These are phyloP conservation scores for Lepidurus apus DNA, from an alignment of 1,140 invertebrate species.

Conservation along the genomic window DNA sequence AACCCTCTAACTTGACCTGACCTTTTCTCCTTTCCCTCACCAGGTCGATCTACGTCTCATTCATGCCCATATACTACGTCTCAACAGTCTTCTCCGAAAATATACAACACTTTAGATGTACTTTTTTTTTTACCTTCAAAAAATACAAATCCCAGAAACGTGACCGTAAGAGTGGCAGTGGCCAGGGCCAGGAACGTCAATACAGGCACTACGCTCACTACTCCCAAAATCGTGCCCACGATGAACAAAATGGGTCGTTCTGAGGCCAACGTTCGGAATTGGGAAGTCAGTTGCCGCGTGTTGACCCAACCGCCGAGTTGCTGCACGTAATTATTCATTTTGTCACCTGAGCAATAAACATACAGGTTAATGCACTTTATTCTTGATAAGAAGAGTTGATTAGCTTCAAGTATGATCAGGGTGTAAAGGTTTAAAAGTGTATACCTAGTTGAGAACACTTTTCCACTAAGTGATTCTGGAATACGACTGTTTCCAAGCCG, in stretches of 20 bases:
- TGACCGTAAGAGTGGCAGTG: constrained; percentile 4
- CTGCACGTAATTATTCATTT: constrained; percentile 4
- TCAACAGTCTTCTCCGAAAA: background rate
- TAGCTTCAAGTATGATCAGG: background rate
- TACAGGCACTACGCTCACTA: background rate
- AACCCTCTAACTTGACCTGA: background rate
- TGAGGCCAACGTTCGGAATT: background rate
- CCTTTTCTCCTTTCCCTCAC: background rate
- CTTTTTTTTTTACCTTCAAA: background rate
- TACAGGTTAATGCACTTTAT: background rate
- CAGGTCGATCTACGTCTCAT: constrained; percentile 7
- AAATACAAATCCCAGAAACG: background rate
- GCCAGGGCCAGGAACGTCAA: background rate
- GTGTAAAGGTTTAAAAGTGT: background rate
- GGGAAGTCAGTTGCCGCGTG: background rate
- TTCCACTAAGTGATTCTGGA: background rate
- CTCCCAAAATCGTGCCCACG: background rate
- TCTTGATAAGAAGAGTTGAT: no score
- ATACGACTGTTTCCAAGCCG: constrained; percentile 1
- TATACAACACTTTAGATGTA: background rate
- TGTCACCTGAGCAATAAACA: background rate
- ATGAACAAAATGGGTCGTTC: constrained; percentile 8
- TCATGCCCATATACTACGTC: background rate
- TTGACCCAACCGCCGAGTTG: constrained; percentile 1
- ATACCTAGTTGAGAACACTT: background rate